Conservation (phyloP, 2,797 vertebrate genomes). For the Crax fasciolata region DNA sequence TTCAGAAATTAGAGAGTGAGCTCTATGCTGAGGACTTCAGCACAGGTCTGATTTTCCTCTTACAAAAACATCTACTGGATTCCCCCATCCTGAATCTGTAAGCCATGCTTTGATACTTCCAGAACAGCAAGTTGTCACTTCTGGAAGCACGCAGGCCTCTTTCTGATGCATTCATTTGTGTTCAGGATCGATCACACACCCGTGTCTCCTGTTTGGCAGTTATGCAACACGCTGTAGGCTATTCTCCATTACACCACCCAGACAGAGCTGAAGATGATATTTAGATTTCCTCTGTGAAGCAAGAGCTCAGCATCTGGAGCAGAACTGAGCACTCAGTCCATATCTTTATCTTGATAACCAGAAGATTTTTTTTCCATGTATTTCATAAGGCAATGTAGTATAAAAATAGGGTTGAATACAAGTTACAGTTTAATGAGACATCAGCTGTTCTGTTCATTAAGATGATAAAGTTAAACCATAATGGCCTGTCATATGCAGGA, state of each 20-base stretch:
- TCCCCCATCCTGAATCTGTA: background rate
- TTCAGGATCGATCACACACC: background rate
- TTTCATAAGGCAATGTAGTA: background rate
- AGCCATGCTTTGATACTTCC: background rate
- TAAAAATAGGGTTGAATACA: conserved; percentile 41
- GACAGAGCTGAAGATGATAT: conserved; percentile 23
- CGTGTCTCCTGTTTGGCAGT: conserved; percentile 10
- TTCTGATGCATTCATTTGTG: conserved; percentile 12
- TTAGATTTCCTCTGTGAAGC: conserved; percentile 56
- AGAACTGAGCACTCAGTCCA: background rate
- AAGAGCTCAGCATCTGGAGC: conserved; percentile 44
- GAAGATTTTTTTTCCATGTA: background rate
- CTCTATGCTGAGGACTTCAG: background rate
- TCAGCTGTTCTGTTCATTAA: background rate
- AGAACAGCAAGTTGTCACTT: background rate
- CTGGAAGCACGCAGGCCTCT: background rate
- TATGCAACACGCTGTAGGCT: background rate
- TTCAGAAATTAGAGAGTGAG: conserved; percentile 70
- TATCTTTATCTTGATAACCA: conserved; percentile 10
- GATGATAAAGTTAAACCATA: background rate
- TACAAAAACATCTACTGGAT: background rate
- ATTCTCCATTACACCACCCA: conserved; percentile 48
- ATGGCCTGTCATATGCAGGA: background rate
- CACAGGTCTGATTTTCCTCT: background rate
- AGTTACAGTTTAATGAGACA: conserved; percentile 7